Evolutionary conservation across 2,888 invertebrate genomes (phyloP), one percentile per base, ranked within the genome.

Genomic region (Brachyopa scutellaris): DNA sequence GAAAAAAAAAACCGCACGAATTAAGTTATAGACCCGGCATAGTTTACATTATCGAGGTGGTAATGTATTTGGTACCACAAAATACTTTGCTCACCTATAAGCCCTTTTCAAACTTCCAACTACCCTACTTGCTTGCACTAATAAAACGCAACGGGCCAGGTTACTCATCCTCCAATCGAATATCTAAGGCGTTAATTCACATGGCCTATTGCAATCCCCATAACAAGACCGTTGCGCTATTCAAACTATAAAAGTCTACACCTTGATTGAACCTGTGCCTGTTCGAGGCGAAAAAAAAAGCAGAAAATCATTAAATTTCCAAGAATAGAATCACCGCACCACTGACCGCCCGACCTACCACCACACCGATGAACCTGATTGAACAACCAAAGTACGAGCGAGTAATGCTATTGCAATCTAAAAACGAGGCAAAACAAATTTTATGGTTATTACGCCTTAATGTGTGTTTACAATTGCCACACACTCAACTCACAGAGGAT

Each of bases 381-480:
- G 23, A 51, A 19, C 66, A 67, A 61, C 45, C 62, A 45, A 26
- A 6, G 3, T 6, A 6, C 26, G 26, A 51, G 33, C 40, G n/a
- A n/a, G n/a, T n/a, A n/a, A n/a, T n/a, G n/a, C n/a, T n/a, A n/a
- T n/a, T 53, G 74, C 74, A 84, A 80, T 78, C 84, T 67, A 33
- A 47, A 85, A 79, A 82, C 70, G 72, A 84, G 82, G 69, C 79
- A 84, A 84, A n/a, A 79, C 84, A 83, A 84, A 84, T 84, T 85
- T 83, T 79, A 84, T 84, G 73, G 84, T 83, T 84, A 85, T 85
- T 84, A 85, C 84, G 36, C 79, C 76, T 76, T 83, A 84, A 85
- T 85, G 79, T 85, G 82, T 85, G 84, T 84, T 84, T 85, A 79
- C 84, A 84, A 84, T 83, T 85, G 76, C 59, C 59, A 76, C 59